A percentile compares a stretch with the other conserved stretches of the same genome.
Conservation (phyloP, 2,888 invertebrate genomes). For the Scaptomyza polygonia region DNA sequence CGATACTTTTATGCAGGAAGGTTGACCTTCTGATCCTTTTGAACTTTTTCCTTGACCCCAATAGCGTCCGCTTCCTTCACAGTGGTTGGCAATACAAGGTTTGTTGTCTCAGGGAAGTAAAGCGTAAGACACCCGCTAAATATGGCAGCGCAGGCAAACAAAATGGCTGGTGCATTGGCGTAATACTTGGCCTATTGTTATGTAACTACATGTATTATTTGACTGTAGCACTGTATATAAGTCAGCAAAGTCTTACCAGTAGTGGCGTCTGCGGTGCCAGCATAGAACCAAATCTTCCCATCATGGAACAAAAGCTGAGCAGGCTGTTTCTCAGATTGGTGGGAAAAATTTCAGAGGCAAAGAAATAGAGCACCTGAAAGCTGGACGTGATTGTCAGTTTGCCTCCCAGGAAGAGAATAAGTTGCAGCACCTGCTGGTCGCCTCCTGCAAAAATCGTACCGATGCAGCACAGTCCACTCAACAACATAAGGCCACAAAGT, state of each 20-base stretch:
- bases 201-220: background rate
- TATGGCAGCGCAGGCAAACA: constrained; percentile 86
- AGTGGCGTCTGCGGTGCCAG: constrained; percentile 89
- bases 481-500: constrained; percentile 87
- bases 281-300: constrained; percentile 89
- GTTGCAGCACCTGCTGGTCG: constrained; percentile 64
- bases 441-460: constrained; percentile 75
- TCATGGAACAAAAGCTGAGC: constrained; percentile 88
- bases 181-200: constrained; percentile 75
- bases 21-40: constrained; percentile 41
- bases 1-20: constrained; percentile 17
- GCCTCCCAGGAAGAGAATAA: constrained; percentile 86
- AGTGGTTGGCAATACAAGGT: constrained; percentile 87
- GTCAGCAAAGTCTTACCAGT: constrained; percentile 79
- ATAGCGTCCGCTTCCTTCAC: constrained; percentile 86
- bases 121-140: constrained; percentile 86
- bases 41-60: constrained; percentile 67
- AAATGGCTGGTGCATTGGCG: constrained; percentile 85
- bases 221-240: background rate
- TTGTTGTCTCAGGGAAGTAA: constrained; percentile 87
- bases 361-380: constrained; percentile 89
- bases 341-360: constrained; percentile 90
- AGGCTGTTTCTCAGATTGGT: constrained; percentile 88
- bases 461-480: constrained; percentile 86
- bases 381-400: constrained; percentile 88